Conservation (phyloP, 2,888 invertebrate genomes). For the Pherbina coryleti region DNA sequence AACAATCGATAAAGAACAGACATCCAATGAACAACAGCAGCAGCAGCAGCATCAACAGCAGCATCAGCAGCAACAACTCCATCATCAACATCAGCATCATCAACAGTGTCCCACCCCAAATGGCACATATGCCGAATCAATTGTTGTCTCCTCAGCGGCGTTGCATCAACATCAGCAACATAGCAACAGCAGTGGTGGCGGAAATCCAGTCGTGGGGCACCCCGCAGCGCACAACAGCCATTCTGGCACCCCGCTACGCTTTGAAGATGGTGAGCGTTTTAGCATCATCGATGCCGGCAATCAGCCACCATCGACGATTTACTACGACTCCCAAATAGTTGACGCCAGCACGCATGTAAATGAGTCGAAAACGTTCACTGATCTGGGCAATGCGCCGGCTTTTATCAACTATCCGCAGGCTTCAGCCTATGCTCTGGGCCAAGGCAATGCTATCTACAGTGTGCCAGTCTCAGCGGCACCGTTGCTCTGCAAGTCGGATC, state of each 20-base stretch:
- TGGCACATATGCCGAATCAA: conserved; percentile 56
- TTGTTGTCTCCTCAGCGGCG: conserved; percentile 58
- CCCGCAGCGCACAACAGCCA: conserved; percentile 40
- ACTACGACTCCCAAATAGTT: conserved; percentile 60
- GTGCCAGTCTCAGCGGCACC: conserved; percentile 57
- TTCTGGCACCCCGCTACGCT: conserved; percentile 46
- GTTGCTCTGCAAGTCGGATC: conserved; percentile 65
- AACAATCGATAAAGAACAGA: conserved; percentile 62
- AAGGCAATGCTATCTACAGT: conserved; percentile 61
- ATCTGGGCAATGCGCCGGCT: conserved; percentile 60
- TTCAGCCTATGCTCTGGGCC: conserved; percentile 58
- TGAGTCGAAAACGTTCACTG: conserved; percentile 67
- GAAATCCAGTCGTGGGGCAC: conserved; percentile 13
- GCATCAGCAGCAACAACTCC: conserved; percentile 53
- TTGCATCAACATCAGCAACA: conserved; percentile 44
- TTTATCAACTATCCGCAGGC: conserved; percentile 60
- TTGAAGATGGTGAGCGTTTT: conserved; percentile 55
- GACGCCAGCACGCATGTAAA: conserved; percentile 56
- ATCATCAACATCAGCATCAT: conserved; percentile 52
- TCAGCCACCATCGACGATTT: conserved; percentile 54
- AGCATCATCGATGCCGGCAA: conserved; percentile 46
- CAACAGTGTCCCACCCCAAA: conserved; percentile 60
- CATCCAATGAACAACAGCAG: conserved; percentile 51
- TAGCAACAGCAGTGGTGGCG: conserved; percentile 42
- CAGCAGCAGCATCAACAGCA: conserved; percentile 50